Percentiles rank a stretch among this genome's conserved stretches.
Evolutionary conservation across 2,113 vertebrate genomes (phyloP).

Genomic region (Silurus asotus): DNA sequence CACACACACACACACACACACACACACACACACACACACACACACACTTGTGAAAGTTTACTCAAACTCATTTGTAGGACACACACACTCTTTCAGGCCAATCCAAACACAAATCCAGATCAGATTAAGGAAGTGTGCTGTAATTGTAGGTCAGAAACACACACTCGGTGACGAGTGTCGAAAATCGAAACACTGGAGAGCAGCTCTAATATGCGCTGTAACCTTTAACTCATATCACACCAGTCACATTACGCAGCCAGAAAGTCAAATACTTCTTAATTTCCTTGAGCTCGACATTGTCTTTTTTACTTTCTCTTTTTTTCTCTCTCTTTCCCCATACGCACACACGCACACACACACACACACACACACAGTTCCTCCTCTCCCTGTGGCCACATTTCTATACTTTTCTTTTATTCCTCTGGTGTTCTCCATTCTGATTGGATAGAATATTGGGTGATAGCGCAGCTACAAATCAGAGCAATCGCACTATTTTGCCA

Average conservation of each 20-base stretch:
- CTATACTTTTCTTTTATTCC: too few species aligned
- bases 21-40: slow-evolving; percentile 21
- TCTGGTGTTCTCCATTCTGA: too few species aligned
- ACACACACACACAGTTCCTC: too few species aligned
- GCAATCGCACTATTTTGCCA: too few species aligned
- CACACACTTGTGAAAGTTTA: slow-evolving; percentile 20
- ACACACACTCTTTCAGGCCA: neutral
- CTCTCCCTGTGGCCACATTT: too few species aligned
- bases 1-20: neutral
- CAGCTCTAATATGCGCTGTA: neutral
- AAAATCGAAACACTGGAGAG: slow-evolving; percentile 8
- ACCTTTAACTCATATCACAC: neutral
- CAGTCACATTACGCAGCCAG: slow-evolving; percentile 10
- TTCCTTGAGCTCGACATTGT: neutral
- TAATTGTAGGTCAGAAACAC: slow-evolving; percentile 23
- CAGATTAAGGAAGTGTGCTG: neutral
- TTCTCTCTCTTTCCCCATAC: neutral
- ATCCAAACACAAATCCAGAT: slow-evolving; percentile 21
- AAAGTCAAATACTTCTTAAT: neutral
- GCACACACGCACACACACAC: too few species aligned
- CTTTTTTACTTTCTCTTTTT: neutral
- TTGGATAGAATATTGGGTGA: too few species aligned
- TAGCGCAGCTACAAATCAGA: too few species aligned
- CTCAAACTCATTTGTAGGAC: neutral
- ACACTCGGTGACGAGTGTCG: neutral